These are phyloP conservation scores for Sesia apiformis DNA, from an alignment of 2,888 invertebrate genomes.

Conservation along the genomic window DNA sequence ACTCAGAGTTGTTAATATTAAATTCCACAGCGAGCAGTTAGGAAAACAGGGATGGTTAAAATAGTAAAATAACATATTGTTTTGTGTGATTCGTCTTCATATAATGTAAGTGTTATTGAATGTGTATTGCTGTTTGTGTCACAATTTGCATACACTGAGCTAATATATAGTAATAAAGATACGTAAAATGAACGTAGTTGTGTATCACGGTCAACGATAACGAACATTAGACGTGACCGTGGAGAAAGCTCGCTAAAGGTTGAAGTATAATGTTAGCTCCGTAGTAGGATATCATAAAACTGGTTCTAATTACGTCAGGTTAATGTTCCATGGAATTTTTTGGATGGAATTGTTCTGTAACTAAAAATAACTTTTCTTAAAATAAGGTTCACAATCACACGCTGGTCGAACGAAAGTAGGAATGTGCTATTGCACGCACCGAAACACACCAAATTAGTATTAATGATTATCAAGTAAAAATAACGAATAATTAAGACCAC, in stretches of 20 bases:
- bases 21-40: constrained; percentile 65
- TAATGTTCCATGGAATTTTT: constrained; percentile 48
- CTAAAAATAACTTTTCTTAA: constrained; percentile 34
- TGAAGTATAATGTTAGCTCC: constrained; percentile 29
- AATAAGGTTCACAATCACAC: constrained; percentile 37
- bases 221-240: constrained; percentile 18
- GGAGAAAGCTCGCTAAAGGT: constrained; percentile 61
- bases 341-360: constrained; percentile 55
- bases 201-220: constrained; percentile 30
- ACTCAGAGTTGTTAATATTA: constrained; percentile 58
- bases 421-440: constrained; percentile 72
- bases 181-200: constrained; percentile 32
- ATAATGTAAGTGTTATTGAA: constrained; percentile 65
- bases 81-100: constrained; percentile 66
- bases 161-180: constrained; percentile 45
- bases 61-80: constrained; percentile 57
- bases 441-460: constrained; percentile 64
- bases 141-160: constrained; percentile 43
- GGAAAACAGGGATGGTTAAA: constrained; percentile 70
- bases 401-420: constrained; percentile 50
- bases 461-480: constrained; percentile 37
- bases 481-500: constrained; percentile 50
- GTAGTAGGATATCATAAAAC: constrained; percentile 1
- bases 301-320: constrained; percentile 16
- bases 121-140: constrained; percentile 63